Percentiles rank a stretch among this genome's conserved stretches.
Conservation (phyloP, 2,797 vertebrate species). For the Anguilla anguilla region DNA sequence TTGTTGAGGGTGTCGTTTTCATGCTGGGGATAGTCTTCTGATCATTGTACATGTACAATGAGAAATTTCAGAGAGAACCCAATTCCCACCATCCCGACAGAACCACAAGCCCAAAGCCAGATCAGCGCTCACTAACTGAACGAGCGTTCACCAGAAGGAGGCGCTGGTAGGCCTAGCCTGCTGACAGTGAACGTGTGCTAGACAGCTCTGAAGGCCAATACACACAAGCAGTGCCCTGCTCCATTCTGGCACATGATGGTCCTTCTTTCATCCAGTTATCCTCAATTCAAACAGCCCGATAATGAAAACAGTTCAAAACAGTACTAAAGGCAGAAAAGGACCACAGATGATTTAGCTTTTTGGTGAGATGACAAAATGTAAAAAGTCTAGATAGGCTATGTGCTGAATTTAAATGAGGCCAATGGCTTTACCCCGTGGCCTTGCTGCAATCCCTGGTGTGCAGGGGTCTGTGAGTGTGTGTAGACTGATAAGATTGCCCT, state of each 20-base stretch:
- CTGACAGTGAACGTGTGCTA: neutral
- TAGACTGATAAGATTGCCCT: neutral
- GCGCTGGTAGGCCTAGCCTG: neutral
- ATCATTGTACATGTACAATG: neutral
- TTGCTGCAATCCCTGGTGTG: neutral
- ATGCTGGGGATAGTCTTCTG: neutral
- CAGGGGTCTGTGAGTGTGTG: neutral
- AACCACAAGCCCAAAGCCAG: neutral
- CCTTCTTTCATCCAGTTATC: neutral
- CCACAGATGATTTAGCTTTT: neutral
- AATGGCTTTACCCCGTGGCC: neutral
- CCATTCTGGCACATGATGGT: neutral
- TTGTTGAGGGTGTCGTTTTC: slow-evolving; percentile 38
- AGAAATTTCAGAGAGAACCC: neutral
- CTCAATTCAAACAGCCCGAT: neutral
- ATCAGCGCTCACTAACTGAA: neutral
- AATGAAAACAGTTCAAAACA: neutral
- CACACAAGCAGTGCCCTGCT: neutral
- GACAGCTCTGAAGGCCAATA: neutral
- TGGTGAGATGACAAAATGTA: neutral
- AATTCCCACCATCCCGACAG: neutral
- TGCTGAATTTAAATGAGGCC: neutral
- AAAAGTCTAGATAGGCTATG: neutral
- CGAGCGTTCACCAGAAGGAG: neutral
- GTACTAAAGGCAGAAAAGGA: neutral